Conservation (phyloP, 2,888 invertebrate species). For the Keiferia lycopersicella region DNA sequence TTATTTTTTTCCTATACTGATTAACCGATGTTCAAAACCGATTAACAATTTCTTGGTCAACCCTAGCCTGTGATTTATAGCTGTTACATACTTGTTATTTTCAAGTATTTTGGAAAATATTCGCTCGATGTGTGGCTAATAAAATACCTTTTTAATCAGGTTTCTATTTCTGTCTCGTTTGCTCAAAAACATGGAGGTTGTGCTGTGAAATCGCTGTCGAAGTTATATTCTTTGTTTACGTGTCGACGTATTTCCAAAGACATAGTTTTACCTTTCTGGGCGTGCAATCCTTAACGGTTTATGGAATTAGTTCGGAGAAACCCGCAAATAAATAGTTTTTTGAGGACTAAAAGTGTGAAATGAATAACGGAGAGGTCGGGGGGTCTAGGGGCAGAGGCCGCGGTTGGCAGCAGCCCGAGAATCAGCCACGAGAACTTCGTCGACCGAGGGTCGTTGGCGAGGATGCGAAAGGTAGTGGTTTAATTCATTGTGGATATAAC, state of each 20-base stretch:
- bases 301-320: constrained; percentile 61
- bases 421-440: constrained; percentile 73
- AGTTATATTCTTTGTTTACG: constrained; percentile 77
- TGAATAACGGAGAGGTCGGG: constrained; percentile 79
- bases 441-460: constrained; percentile 64
- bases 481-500: constrained; percentile 32
- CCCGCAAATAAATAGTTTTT: constrained; percentile 43
- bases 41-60: no score
- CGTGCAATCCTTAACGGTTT: constrained; percentile 47
- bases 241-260: constrained; percentile 64
- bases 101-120: background rate
- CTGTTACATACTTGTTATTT: constrained; percentile 5
- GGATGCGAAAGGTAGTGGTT: constrained; percentile 61
- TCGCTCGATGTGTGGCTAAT: background rate
- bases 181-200: constrained; percentile 71
- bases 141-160: constrained; percentile 24
- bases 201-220: constrained; percentile 59
- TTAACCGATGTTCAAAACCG: no score
- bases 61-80: background rate
- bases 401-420: constrained; percentile 74
- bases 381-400: constrained; percentile 77
- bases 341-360: constrained; percentile 56
- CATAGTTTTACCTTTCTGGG: constrained; percentile 39
- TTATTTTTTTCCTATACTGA: no score
- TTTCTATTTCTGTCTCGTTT: constrained; percentile 42